These are phyloP conservation scores for Heterotilapia buettikoferi DNA, from an alignment of 2,113 vertebrate species.

Conservation along the genomic window DNA sequence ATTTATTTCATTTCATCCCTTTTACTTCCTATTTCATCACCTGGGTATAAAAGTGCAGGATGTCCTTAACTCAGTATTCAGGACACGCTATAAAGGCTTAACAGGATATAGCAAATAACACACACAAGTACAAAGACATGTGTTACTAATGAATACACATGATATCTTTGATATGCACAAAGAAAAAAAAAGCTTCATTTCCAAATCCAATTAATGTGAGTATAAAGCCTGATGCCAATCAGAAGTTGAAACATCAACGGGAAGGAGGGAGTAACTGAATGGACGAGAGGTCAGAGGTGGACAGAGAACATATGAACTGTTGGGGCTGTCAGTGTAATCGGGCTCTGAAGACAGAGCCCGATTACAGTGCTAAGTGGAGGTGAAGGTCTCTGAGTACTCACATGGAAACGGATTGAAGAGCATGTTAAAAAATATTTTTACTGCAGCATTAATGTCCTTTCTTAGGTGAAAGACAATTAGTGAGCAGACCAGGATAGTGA, in stretches of 20 bases:
- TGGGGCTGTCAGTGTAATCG: not conserved
- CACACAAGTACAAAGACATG: not conserved
- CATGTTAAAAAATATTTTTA: not conserved
- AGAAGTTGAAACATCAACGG: not conserved
- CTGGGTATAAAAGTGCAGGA: not conserved
- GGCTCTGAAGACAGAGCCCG: constrained; percentile 1
- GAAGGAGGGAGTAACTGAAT: not conserved
- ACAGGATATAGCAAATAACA: not conserved
- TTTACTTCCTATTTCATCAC: constrained; percentile 33
- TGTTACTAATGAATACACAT: not conserved
- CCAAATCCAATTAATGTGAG: not conserved
- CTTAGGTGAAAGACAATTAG: not conserved
- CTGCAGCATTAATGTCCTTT: not conserved
- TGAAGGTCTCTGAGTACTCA: not conserved
- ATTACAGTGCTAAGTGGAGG: constrained; percentile 18
- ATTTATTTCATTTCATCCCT: constrained; percentile 11
- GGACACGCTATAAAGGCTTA: not conserved
- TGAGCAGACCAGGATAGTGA: not conserved
- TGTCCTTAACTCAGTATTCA: not conserved
- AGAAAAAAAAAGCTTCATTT: not conserved
- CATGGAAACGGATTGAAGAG: not conserved
- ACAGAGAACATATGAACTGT: not conserved
- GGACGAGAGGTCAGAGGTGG: not conserved
- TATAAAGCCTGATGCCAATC: not conserved
- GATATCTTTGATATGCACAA: not conserved